Conservation (phyloP, 2,888 invertebrate genomes). For the Temnothorax rugatulus region DNA sequence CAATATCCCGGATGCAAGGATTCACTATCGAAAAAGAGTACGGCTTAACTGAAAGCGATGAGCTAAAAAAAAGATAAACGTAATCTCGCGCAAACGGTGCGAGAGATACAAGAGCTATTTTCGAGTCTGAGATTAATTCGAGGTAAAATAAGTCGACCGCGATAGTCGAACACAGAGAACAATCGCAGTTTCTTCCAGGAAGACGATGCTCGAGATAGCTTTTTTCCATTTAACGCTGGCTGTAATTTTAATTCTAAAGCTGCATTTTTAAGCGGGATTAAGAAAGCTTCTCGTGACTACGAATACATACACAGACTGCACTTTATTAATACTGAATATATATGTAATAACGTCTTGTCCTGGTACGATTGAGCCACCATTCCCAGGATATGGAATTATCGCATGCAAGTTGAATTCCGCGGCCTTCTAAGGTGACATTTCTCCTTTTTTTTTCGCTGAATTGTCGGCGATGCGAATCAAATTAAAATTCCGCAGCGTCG, state of each 20-base stretch:
- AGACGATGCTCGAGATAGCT: conserved; percentile 37
- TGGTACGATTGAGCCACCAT: conserved; percentile 63
- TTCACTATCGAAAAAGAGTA: background rate
- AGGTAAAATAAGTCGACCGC: conserved; percentile 58
- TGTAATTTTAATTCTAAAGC: conserved; percentile 29
- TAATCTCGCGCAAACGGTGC: conserved; percentile 11
- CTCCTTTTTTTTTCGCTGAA: conserved; percentile 20
- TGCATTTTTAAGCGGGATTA: background rate
- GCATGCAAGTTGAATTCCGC: conserved; percentile 64
- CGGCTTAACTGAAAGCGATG: background rate
- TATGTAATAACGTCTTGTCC: background rate
- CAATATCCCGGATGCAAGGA: background rate
- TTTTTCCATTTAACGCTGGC: conserved; percentile 30
- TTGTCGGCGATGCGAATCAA: conserved; percentile 67
- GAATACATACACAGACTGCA: background rate
- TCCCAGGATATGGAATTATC: conserved; percentile 64
- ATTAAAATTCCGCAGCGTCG: conserved; percentile 77
- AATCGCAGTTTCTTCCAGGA: background rate
- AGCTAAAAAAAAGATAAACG: background rate
- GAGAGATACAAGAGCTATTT: conserved; percentile 58
- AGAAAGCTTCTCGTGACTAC: conserved; percentile 1
- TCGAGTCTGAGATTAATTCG: conserved; percentile 53
- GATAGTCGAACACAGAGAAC: background rate
- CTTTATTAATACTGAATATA: conserved; percentile 5
- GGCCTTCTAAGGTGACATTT: conserved; percentile 41